Evolutionary conservation across 2,888 invertebrate genomes (phyloP).

Genomic region (Galeruca laticollis): DNA sequence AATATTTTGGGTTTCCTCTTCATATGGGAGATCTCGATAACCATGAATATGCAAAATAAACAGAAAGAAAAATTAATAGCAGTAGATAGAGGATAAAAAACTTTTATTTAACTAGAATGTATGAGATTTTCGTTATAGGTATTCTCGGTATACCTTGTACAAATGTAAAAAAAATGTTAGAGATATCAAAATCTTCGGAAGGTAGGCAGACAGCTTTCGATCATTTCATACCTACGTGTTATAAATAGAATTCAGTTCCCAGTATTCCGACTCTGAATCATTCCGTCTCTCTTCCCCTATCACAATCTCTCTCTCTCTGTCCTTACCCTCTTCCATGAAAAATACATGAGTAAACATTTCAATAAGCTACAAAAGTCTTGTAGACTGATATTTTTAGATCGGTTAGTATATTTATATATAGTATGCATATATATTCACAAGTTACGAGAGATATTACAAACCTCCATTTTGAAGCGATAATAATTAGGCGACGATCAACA

Average conservation of each 20-base stretch:
- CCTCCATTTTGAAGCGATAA: slow-evolving; percentile 45
- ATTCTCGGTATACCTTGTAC: too few relatives aligned
- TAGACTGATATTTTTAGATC: slow-evolving; percentile 43
- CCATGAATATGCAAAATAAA: too few relatives aligned
- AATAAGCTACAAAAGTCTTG: slow-evolving; percentile 45
- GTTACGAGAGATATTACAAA: slow-evolving; percentile 42
- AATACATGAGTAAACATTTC: slow-evolving; percentile 45
- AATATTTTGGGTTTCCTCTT: too few relatives aligned
- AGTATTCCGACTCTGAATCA: slow-evolving; percentile 26
- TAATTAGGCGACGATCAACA: slow-evolving; percentile 42
- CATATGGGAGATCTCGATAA: too few relatives aligned
- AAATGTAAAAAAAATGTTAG: slow-evolving; percentile 8
- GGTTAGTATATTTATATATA: slow-evolving; percentile 38
- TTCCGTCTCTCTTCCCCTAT: slow-evolving; percentile 12
- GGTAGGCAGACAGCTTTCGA: slow-evolving; percentile 30
- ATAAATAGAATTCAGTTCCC: slow-evolving; percentile 32
- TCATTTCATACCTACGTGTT: slow-evolving; percentile 34
- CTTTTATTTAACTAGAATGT: too few relatives aligned
- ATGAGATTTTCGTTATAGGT: too few relatives aligned
- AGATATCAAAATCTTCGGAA: slow-evolving; percentile 20
- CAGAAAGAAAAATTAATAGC: too few relatives aligned
- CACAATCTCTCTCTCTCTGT: slow-evolving; percentile 7
- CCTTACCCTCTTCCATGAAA: slow-evolving; percentile 43
- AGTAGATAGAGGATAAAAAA: too few relatives aligned
- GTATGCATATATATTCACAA: slow-evolving; percentile 34